phyloP scores from a whole-genome alignment of 2,888 invertebrate species.

The Cheilosia pagana region DNA sequence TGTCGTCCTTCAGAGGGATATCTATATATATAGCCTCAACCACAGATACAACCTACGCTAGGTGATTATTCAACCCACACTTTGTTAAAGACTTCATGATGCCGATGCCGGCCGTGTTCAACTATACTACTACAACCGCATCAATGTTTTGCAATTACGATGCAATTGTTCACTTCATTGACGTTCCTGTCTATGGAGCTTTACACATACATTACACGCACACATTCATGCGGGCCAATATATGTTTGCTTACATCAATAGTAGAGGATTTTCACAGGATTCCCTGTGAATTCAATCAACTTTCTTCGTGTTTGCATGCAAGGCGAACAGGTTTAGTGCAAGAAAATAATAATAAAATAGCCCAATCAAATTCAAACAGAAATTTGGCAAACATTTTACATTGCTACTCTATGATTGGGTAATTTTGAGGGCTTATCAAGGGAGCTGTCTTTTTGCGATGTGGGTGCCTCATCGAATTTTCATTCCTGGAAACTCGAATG shows the following conservation, averaged over 20 bases:
- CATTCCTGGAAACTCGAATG: too few species aligned
- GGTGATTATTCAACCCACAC: background rate
- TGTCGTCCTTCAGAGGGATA: constrained; percentile 18
- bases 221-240: background rate
- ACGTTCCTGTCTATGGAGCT: background rate
- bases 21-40: constrained; percentile 9
- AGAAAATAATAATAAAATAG: background rate
- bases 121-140: constrained; percentile 17
- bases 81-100: background rate
- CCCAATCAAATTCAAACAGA: background rate
- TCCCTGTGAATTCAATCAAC: background rate
- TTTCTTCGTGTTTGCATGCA: background rate
- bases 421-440: background rate
- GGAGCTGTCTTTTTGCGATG: background rate
- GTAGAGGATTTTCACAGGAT: background rate
- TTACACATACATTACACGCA: background rate
- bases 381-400: background rate
- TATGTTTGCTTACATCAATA: background rate
- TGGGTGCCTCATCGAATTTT: too few species aligned
- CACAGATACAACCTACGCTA: constrained; percentile 1
- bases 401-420: background rate
- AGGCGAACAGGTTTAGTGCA: background rate
- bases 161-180: constrained; percentile 12
- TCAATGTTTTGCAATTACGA: constrained; percentile 35
- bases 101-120: constrained; percentile 5